A percentile compares a stretch with the other conserved stretches of the same genome.
Evolutionary conservation across 2,888 invertebrate genomes (phyloP).

Genomic region (Mythimna pallens): DNA sequence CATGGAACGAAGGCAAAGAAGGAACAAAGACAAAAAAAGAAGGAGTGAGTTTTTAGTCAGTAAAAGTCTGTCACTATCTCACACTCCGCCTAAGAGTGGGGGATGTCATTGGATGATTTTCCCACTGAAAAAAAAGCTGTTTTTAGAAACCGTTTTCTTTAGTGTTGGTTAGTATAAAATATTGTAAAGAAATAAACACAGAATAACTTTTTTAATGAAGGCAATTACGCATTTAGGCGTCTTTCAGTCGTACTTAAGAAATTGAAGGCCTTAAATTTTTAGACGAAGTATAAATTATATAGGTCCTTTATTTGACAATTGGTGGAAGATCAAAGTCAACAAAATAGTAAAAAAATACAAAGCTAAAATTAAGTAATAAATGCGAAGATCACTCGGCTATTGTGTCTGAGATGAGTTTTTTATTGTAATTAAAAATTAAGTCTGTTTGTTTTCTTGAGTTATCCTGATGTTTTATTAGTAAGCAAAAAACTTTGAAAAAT

Average conservation of each 20-base stretch:
- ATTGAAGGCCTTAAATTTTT: background rate
- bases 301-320: background rate
- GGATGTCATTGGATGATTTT: too few species aligned
- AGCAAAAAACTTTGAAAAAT: background rate
- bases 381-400: conserved; percentile 2
- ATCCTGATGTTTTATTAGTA: too few species aligned
- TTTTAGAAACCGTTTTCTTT: too few species aligned
- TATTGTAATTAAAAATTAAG: background rate
- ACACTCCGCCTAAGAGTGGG: too few species aligned
- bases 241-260: background rate
- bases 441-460: background rate
- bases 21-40: too few species aligned
- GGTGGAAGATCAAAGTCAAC: background rate
- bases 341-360: background rate
- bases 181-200: too few species aligned
- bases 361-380: background rate
- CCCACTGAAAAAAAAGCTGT: too few species aligned
- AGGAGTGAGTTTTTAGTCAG: too few species aligned
- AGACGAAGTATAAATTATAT: background rate
- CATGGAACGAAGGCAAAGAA: too few species aligned
- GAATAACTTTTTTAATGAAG: background rate
- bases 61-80: too few species aligned
- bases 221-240: background rate
- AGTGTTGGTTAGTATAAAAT: too few species aligned
- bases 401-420: background rate